Evolutionary conservation across 64 coral and sea anemone genomes (phyloP), one percentile per base, ranked within the genome.

Genomic region (Catalaphyllia jardinei): DNA sequence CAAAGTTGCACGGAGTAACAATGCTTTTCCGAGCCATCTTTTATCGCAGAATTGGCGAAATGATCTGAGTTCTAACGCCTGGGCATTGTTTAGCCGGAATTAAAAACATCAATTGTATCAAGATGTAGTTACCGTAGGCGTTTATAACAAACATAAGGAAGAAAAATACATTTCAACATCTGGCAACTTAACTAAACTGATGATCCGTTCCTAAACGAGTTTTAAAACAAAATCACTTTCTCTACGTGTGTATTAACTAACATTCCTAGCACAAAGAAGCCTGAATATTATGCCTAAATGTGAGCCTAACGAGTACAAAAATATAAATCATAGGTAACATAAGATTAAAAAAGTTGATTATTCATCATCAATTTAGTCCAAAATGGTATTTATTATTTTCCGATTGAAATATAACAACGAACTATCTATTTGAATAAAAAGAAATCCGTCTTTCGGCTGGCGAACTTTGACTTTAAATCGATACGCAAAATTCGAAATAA

Each of bases 81-180:
- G 33, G 5, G 31, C 30, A 65, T 83, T 83, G 81, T 85, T 61
- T 42, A 14, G 9, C 10, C 18, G 81, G 22, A 85, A 71, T 85
- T 51, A 51, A 85, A 85, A 85, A 64, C 81, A 71, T 85, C 63
- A 4, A 85, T 85, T 71, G 19, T 85, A 69, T 67, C 62, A 38
- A n/a, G 4, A 71, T 69, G 25, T 27, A 85, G 81, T 71, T 71
- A 85, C 38, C 81, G 20, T 4, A 85, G 35, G 62, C 35, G 79
- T 81, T 60, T 8, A 18, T 29, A 17, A 25, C 78, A 33, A 80
- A 31, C 55, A 30, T 60, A 33, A 42, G 57, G 31, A 71, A 85
- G 33, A 62, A 35, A 71, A 7, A 46, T 46, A 71, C 38, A 71
- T 85, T 24, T 52, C 38, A 33, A 69, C 81, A 71, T 85, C 81